Conservation (phyloP, 2,888 invertebrate species). For the Druceiella hillmani region DNA sequence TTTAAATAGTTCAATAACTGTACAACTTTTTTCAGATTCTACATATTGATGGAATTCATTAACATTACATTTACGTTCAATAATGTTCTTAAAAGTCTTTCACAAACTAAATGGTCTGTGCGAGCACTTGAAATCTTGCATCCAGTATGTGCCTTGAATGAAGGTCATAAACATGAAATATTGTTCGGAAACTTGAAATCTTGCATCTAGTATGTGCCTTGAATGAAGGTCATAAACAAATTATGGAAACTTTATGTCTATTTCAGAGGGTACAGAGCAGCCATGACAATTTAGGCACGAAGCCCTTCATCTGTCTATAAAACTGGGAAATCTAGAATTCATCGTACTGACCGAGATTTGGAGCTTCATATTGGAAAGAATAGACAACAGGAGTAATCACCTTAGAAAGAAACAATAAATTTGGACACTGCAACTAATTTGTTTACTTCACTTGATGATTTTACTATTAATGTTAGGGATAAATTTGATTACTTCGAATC, state of each 20-base stretch:
- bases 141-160: conserved; percentile 17
- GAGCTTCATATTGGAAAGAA: conserved; percentile 16
- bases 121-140: conserved; percentile 22
- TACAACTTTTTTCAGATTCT: conserved; percentile 21
- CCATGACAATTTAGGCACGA: conserved; percentile 17
- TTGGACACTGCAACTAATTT: conserved; percentile 19
- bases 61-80: conserved; percentile 19
- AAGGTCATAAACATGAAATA: no score
- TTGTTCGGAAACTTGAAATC: no score
- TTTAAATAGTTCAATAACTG: conserved; percentile 22
- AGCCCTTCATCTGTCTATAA: no score
- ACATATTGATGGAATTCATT: conserved; percentile 14
- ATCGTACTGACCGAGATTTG: conserved; percentile 18
- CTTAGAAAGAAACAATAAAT: conserved; percentile 15
- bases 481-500: conserved; percentile 12
- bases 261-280: conserved; percentile 17
- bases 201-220: no score
- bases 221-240: conserved; percentile 19
- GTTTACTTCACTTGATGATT: conserved; percentile 15
- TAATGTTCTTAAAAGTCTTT: conserved; percentile 20
- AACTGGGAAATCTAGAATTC: conserved; percentile 18
- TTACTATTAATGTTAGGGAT: conserved; percentile 11
- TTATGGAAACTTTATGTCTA: conserved; percentile 19
- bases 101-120: conserved; percentile 23
- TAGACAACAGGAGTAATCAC: conserved; percentile 16